Base-by-base conservation (phyloP, 2,888 invertebrate genomes). In the Zele albiditarsus region DNA sequence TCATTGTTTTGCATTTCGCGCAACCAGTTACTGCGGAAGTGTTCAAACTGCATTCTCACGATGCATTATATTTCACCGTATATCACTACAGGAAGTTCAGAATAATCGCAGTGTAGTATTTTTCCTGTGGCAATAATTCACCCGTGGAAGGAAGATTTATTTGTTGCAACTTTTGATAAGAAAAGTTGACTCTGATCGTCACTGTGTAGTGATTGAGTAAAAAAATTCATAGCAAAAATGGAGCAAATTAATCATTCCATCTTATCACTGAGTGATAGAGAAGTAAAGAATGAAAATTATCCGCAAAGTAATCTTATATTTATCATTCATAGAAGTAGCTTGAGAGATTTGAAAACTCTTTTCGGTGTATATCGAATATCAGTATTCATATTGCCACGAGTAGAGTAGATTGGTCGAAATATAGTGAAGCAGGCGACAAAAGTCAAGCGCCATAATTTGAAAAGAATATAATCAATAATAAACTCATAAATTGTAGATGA, bases 121-220 rank as follows among this genome's bases (percentile, higher is more conserved):
- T 53, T 53, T 53, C 53, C 53, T 53, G 53, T 53, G 20, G 53
- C 53, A 20, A 53, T 53, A 23, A 53, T 53, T 53, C 20, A 53
- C n/a, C n/a, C 53, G 8, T 20, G 20, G 10, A 53, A 53, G 53
- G 20, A 53, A n/a, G 53, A 53, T 53, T 53, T 53, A 53, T 23
- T 53, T 23, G 10, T 53, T 6, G 20, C 53, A 53, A 53, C 53
- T 53, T 53, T 53, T 20, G 53, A 53, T 53, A 53, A 53, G 10
- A 53, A 53, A 53, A 20, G 53, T n/a, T 23, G 23, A 20, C n/a
- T 20, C 53, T 20, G 4, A 53, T 53, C 53, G 23, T 10, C 20
- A 53, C 53, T 53, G 16, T 16, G 10, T n/a, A 46, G n/a, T 46
- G 16, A 46, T 46, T n/a, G 4, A n/a, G 6, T n/a, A 46, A n/a